phyloP scores from a whole-genome alignment of 2,113 vertebrate genomes.

The Corydoras maculifer region DNA sequence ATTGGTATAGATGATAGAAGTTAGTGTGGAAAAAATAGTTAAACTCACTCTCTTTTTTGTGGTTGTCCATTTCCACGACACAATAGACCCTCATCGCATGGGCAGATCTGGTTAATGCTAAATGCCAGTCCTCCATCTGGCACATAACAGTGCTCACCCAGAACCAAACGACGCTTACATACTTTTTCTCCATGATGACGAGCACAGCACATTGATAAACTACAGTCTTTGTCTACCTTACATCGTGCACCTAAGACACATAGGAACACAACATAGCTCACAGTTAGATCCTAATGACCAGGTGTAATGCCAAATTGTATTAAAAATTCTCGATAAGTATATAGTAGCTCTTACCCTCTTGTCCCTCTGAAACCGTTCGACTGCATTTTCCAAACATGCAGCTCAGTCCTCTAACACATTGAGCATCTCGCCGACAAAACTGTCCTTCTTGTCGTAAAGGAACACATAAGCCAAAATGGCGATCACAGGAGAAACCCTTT shows the following conservation, averaged over 20 bases:
- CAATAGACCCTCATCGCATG: constrained; percentile 73
- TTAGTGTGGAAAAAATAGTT: no score
- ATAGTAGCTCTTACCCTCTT: constrained; percentile 64
- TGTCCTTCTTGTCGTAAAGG: constrained; percentile 63
- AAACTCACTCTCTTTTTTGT: constrained; percentile 47
- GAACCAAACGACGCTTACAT: constrained; percentile 66
- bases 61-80: constrained; percentile 54
- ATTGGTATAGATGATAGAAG: no score
- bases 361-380: constrained; percentile 62
- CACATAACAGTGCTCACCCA: constrained; percentile 67
- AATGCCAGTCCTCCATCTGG: constrained; percentile 77
- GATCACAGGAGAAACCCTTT: constrained; percentile 72
- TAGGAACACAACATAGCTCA: no score
- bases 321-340: no score
- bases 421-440: constrained; percentile 72
- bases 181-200: constrained; percentile 77
- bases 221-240: constrained; percentile 72
- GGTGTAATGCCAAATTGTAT: no score
- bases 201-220: constrained; percentile 67
- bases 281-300: no score
- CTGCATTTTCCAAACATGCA: constrained; percentile 84
- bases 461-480: constrained; percentile 77
- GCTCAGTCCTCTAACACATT: constrained; percentile 72
- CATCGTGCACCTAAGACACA: constrained; percentile 68
- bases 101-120: constrained; percentile 83